Evolutionary conservation across 2,888 invertebrate species (phyloP), one percentile per base, ranked within the genome.

Genomic region (Noctua janthe): DNA sequence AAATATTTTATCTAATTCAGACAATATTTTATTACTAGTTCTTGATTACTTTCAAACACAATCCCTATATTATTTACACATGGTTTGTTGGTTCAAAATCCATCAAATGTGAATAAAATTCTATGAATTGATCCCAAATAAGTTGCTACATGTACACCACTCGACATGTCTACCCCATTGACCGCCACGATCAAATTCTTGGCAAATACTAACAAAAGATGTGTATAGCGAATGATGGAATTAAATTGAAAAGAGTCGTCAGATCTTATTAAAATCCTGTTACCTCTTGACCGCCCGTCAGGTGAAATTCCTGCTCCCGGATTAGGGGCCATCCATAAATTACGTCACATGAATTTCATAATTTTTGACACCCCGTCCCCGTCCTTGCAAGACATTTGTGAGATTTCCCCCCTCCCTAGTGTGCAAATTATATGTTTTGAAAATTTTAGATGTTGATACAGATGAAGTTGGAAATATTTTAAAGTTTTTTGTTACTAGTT

Each of bases 201-300:
- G 35, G n/a, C n/a, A 79, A 79, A 54, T 78, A 78, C 35, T 56
- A 1, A 66, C 29, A 54, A 54, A 78, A 0, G n/a, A 56, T 78
- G 20, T 67, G 11, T n/a, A 6, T 43, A 78, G 35, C 2, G 8
- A 56, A 39, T 56, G n/a, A 49, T 79, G 17, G 23, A 29, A 23
- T 67, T 56, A 23, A 49, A 49, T 79, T 49, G 1, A 11, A 20
- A 51, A 59, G 43, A 35, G 49, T 17, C 35, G 7, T 62, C 17
- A 64, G 11, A 1, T 54, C 20, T 56, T 73, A 73, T 59, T 76
- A 11, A 35, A 76, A 49, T 78, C 10, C 43, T 23, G 15, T 43
- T 39, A 77, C 5, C 11, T 39, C n/a, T 43, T 64, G n/a, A 20
- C 54, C 20, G 51, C 11, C 29, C 23, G n/a, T 64, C 51, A 35